A percentile compares a stretch with the other conserved stretches of the same genome.
phyloP scores from a whole-genome alignment of 2,797 vertebrate species.

The Anguilla megastoma region DNA sequence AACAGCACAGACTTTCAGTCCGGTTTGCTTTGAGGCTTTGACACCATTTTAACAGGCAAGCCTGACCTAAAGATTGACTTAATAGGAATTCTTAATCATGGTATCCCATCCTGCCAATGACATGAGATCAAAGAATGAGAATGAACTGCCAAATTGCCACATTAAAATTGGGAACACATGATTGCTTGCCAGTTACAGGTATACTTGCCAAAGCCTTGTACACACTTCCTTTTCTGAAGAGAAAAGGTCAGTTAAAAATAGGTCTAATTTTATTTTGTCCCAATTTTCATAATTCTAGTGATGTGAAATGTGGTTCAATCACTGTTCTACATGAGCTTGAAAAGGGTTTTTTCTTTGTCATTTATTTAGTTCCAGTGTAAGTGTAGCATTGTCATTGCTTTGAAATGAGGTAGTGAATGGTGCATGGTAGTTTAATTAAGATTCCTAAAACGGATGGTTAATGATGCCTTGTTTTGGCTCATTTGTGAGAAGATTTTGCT shows the following conservation, averaged over 20 bases:
- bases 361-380: background rate
- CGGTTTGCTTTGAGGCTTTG: background rate
- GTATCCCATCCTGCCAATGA: background rate
- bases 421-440: background rate
- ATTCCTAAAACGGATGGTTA: background rate
- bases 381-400: background rate
- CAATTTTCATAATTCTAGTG: background rate
- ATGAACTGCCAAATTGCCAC: background rate
- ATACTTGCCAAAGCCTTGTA: background rate
- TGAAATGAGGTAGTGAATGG: background rate
- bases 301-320: background rate
- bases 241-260: background rate
- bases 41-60: background rate
- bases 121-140: background rate
- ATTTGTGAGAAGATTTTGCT: background rate
- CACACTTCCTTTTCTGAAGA: background rate
- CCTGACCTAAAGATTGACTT: constrained; percentile 13
- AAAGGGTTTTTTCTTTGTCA: background rate
- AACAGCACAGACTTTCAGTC: background rate
- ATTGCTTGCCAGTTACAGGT: background rate
- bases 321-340: background rate
- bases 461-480: background rate
- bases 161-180: background rate
- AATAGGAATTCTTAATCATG: constrained; percentile 9
- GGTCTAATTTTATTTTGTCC: background rate